phyloP scores from a whole-genome alignment of 1,140 invertebrate genomes.

The Thaumetopoea pityocampa region DNA sequence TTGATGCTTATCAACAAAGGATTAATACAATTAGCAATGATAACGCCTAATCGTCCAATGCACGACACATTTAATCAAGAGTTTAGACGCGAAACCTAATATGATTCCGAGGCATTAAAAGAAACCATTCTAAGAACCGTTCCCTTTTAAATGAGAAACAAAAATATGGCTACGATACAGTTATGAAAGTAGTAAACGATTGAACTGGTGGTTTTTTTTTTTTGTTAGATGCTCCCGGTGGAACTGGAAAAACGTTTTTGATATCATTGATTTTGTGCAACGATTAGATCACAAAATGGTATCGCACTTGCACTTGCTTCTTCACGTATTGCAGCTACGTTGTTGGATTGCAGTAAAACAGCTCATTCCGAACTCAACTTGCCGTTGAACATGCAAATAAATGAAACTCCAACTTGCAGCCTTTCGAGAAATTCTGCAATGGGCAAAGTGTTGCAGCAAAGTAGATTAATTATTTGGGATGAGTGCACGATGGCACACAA shows the following conservation, averaged over 20 bases:
- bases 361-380: conserved; percentile 13
- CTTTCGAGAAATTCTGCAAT: conserved; percentile 1
- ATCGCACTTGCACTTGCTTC: conserved; percentile 15
- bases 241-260: conserved; percentile 16
- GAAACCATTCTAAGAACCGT: conserved; percentile 25
- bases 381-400: conserved; percentile 6
- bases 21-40: conserved; percentile 46
- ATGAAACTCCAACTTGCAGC: conserved; percentile 9
- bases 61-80: conserved; percentile 31
- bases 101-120: conserved; percentile 28
- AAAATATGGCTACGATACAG: conserved; percentile 9
- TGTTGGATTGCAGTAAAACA: conserved; percentile 15
- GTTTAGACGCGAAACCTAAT: conserved; percentile 43
- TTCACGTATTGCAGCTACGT: conserved; percentile 15
- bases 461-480: too few species aligned
- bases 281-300: conserved; percentile 10
- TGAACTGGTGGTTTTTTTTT: conserved; percentile 12
- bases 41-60: conserved; percentile 22
- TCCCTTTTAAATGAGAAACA: conserved; percentile 9
- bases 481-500: too few species aligned
- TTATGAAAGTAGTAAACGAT: conserved; percentile 11
- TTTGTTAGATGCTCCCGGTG: conserved; percentile 14
- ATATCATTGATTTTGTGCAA: conserved; percentile 18
- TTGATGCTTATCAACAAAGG: conserved; percentile 16
- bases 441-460: too few species aligned